phyloP scores from a whole-genome alignment of 2,888 invertebrate genomes.

The Dorcus hopei region DNA sequence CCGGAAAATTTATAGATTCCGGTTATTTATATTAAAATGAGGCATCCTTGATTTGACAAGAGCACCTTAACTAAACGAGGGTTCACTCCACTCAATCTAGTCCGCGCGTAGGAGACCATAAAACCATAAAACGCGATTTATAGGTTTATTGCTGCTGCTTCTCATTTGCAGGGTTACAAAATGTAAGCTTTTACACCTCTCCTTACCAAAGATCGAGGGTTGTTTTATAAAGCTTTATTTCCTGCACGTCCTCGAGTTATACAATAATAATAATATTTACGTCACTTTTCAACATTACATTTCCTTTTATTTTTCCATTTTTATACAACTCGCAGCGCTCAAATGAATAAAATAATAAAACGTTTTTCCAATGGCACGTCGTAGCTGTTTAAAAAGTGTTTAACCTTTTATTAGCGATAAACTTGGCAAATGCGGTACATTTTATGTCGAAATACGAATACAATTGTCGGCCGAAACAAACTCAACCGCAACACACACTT shows the following conservation, averaged over 20 bases:
- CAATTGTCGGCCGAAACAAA: too few relatives aligned
- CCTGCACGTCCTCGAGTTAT: conserved; percentile 28
- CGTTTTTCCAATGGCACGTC: too few relatives aligned
- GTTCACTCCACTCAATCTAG: conserved; percentile 39
- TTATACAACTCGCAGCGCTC: too few relatives aligned
- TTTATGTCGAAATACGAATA: too few relatives aligned
- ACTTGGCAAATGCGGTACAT: too few relatives aligned
- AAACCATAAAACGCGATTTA: conserved; percentile 49
- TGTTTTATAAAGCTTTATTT: conserved; percentile 33
- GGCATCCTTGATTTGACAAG: conserved; percentile 33
- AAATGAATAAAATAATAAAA: too few relatives aligned
- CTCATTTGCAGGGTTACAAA: conserved; percentile 35
- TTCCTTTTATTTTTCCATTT: too few relatives aligned
- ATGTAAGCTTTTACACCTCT: conserved; percentile 36
- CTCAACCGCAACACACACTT: too few relatives aligned
- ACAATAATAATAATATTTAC: conserved; percentile 22
- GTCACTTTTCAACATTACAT: too few relatives aligned
- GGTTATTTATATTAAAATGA: conserved; percentile 18
- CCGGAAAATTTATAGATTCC: too few relatives aligned
- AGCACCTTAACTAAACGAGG: conserved; percentile 38
- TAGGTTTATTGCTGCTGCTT: conserved; percentile 46
- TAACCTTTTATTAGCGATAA: too few relatives aligned
- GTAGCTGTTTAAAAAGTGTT: too few relatives aligned
- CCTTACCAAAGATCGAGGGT: conserved; percentile 28
- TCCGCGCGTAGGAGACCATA: conserved; percentile 38